phyloP scores from a whole-genome alignment of 2,888 invertebrate genomes.

The Sinohyriopsis cumingii region DNA sequence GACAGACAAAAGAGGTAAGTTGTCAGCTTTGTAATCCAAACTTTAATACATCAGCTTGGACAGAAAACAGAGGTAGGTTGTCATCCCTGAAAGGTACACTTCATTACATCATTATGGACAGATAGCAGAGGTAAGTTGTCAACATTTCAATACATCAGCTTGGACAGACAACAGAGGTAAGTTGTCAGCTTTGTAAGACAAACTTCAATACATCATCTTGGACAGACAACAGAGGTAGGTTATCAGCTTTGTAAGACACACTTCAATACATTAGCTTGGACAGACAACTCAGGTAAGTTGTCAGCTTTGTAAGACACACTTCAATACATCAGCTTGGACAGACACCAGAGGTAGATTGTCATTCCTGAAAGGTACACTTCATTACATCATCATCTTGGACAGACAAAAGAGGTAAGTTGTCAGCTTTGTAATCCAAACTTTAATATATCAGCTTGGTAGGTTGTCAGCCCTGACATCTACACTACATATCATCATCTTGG shows the following conservation, averaged over 20 bases:
- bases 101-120: conserved; percentile 28
- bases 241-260: conserved; percentile 46
- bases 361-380: conserved; percentile 37
- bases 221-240: conserved; percentile 34
- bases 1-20: conserved; percentile 34
- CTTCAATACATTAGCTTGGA: conserved; percentile 30
- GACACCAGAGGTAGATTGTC: conserved; percentile 36
- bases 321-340: conserved; percentile 37
- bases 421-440: conserved; percentile 40
- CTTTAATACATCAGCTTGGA: conserved; percentile 29
- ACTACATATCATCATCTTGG: conserved; percentile 29
- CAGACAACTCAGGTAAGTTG: conserved; percentile 36
- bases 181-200: conserved; percentile 44
- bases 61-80: conserved; percentile 35
- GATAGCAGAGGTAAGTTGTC: conserved; percentile 37
- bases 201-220: conserved; percentile 23
- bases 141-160: conserved; percentile 24
- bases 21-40: conserved; percentile 44
- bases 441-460: conserved; percentile 30
- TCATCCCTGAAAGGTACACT: conserved; percentile 40
- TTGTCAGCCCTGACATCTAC: conserved; percentile 46
- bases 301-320: conserved; percentile 40
- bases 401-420: conserved; percentile 34
- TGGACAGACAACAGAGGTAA: conserved; percentile 42
- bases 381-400: conserved; percentile 34